Evolutionary conservation across 1,140 invertebrate species (phyloP), one percentile per base, ranked within the genome.

Genomic region (Rhagoletis zephyria): DNA sequence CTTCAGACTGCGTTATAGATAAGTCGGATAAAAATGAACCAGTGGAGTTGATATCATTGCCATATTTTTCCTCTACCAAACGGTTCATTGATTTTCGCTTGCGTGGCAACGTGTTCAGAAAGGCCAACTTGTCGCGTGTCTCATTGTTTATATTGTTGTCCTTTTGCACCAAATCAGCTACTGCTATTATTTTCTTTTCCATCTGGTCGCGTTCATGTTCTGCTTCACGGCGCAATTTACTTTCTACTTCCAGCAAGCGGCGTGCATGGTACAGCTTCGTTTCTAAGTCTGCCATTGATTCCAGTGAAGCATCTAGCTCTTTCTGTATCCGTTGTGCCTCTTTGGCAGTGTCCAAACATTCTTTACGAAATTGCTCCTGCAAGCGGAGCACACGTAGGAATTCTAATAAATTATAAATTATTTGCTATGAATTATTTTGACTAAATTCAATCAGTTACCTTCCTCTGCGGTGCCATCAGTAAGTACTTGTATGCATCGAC

Each of bases 1-100:
- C 97, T 90, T 98, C 97, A 0, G 97, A 98, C 74, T 96, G 95
- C 5, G 97, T 97, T 89, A 97, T 97, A 87, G 97, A 97, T 89
- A 97, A 94, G 90, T 97, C 96, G 1, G 96, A 96, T 60, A 97
- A 91, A 59, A 97, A 92, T 3, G 96, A 96, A 30, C 95, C 95
- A 7, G 93, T 93, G 1, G 91, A 92, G 87, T 91, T 91, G n/a
- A 93, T 93, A 30, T 93, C 92, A 77, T 91, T 92, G 89, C 93
- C 91, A 6, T 92, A 93, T 89, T 94, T 90, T 63, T 94, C 94
- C 70, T 93, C 94, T 3, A 90, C 81, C 63, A 93, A 88, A 0
- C 89, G 88, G 63, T 92, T 93, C 60, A 93, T n/a, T 0, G 92
- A 93, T 88, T 92, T 93, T 0, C 92, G 89, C 61, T 93, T 93